Evolutionary conservation across 2,797 vertebrate genomes (phyloP).

Genomic region (Sparidentex hasta): DNA sequence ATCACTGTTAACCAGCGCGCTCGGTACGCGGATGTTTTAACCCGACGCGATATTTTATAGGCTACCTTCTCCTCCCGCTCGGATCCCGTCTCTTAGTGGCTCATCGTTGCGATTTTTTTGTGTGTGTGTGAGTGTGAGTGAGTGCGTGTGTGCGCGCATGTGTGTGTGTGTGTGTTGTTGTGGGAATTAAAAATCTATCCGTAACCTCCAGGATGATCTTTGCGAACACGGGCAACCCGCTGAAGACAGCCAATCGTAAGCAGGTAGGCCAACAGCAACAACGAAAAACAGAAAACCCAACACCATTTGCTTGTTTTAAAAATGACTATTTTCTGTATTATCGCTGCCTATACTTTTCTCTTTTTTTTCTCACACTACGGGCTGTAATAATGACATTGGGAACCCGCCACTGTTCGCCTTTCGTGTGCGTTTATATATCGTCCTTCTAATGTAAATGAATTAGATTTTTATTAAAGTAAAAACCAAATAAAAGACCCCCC

Average conservation of each 20-base stretch:
- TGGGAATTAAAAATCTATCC: conserved; percentile 52
- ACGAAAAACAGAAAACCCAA: background rate
- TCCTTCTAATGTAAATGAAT: background rate
- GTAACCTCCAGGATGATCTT: conserved; percentile 93
- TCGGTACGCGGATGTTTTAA: conserved; percentile 77
- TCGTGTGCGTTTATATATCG: conserved; percentile 5
- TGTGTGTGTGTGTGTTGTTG: background rate
- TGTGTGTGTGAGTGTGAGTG: background rate
- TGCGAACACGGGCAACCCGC: conserved; percentile 91
- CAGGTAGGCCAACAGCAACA: conserved; percentile 89
- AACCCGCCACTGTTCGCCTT: conserved; percentile 61
- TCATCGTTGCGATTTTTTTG: conserved; percentile 54
- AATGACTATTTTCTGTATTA: background rate
- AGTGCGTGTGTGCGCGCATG: too few species aligned
- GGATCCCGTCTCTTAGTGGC: conserved; percentile 61
- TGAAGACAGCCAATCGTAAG: conserved; percentile 91
- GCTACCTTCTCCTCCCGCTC: conserved; percentile 37
- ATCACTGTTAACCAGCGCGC: conserved; percentile 32
- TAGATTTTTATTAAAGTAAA: background rate
- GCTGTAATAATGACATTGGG: conserved; percentile 73
- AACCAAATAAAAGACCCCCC: conserved; percentile 5
- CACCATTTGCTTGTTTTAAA: background rate
- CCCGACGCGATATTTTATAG: conserved; percentile 33
- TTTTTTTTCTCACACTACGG: conserved; percentile 17
- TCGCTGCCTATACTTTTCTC: conserved; percentile 24